Percentiles rank a stretch among this genome's conserved stretches.
Evolutionary conservation across 2,888 invertebrate species (phyloP).

Genomic region (Elmis aenea): DNA sequence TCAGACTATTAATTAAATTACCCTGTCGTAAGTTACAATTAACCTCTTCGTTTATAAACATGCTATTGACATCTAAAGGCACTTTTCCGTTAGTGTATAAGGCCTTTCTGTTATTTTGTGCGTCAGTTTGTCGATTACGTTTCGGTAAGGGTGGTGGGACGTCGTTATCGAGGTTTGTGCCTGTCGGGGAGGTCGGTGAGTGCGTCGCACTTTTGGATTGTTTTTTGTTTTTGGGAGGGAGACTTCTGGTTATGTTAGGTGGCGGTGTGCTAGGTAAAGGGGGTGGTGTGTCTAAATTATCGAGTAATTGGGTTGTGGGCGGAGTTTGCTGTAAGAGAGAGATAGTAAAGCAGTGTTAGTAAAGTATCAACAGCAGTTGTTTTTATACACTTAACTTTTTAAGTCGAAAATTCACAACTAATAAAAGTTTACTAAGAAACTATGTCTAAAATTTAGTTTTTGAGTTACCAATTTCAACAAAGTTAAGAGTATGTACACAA

Average conservation of each 20-base stretch:
- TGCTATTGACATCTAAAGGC: constrained; percentile 28
- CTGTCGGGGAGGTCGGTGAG: constrained; percentile 10
- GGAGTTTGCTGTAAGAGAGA: constrained; percentile 45
- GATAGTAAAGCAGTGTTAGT: constrained; percentile 45
- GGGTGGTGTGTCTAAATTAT: constrained; percentile 30
- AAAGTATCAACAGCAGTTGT: constrained; percentile 29
- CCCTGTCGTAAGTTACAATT: constrained; percentile 30
- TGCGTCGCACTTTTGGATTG: too few relatives aligned
- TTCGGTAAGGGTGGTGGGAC: constrained; percentile 53
- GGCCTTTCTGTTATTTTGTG: constrained; percentile 20
- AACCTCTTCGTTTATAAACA: constrained; percentile 33
- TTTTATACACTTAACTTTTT: constrained; percentile 12
- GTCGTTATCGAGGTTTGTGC: constrained; percentile 29
- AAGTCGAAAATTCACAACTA: too few relatives aligned
- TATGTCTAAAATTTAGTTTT: too few relatives aligned
- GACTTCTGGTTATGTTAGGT: constrained; percentile 23
- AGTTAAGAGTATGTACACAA: constrained; percentile 14
- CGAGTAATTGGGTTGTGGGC: constrained; percentile 26
- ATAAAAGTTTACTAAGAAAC: too few relatives aligned
- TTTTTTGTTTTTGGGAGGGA: constrained; percentile 15
- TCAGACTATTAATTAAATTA: constrained; percentile 5
- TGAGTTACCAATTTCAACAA: too few relatives aligned
- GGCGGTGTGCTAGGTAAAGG: constrained; percentile 32
- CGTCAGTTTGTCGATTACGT: constrained; percentile 42
- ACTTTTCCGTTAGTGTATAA: constrained; percentile 34